phyloP scores from a whole-genome alignment of 2,113 vertebrate species.

The Rutilus rutilus region DNA sequence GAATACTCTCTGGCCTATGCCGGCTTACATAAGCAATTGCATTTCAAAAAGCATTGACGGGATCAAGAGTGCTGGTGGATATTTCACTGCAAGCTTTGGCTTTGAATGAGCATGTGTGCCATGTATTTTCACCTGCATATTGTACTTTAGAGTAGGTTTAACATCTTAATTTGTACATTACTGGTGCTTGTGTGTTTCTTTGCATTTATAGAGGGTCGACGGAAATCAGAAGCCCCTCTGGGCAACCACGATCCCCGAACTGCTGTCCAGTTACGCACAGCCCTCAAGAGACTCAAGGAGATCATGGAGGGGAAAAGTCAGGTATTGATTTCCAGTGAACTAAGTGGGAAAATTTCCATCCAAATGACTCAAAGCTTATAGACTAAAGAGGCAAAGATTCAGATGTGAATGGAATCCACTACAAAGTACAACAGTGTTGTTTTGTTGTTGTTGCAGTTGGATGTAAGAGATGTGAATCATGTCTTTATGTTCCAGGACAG shows the following conservation, averaged over 20 bases:
- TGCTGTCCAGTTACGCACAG: slow-evolving; percentile 95
- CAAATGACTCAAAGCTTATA: neutral
- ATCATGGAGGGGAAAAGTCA: slow-evolving; percentile 99
- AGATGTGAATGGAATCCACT: neutral
- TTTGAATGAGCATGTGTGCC: slow-evolving; percentile 9
- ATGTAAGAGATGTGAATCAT: neutral
- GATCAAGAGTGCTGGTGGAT: neutral
- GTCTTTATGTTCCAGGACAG: slow-evolving; percentile 83
- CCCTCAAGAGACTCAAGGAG: slow-evolving; percentile 95
- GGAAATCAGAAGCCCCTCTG: slow-evolving; percentile 86
- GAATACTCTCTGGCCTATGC: neutral
- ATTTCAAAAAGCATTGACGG: neutral
- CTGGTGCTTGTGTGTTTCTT: neutral
- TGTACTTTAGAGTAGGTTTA: slow-evolving; percentile 33
- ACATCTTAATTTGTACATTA: neutral
- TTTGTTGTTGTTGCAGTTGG: too few species aligned
- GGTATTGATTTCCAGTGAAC: slow-evolving; percentile 72
- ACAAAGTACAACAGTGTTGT: neutral
- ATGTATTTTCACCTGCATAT: slow-evolving; percentile 29
- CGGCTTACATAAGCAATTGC: slow-evolving; percentile 17
- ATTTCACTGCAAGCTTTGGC: neutral
- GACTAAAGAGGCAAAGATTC: neutral
- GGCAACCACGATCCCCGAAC: slow-evolving; percentile 94
- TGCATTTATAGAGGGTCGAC: slow-evolving; percentile 81
- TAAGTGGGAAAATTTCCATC: neutral